phyloP scores from a whole-genome alignment of 2,113 vertebrate genomes.

The Kryptolebias marmoratus region DNA sequence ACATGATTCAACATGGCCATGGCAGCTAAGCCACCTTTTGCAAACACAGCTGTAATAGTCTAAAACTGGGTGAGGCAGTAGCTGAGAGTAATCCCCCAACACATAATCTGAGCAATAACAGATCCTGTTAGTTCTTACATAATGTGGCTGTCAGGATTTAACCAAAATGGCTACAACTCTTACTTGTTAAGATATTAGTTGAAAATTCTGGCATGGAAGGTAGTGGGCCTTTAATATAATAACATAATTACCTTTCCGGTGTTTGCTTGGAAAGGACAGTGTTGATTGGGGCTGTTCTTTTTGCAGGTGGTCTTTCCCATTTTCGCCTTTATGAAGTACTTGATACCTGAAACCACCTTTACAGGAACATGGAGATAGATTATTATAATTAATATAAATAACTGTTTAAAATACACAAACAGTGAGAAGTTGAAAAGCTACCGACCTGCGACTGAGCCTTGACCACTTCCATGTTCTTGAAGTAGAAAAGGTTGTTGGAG shows the following conservation, averaged over 20 bases:
- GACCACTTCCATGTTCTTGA: conserved; percentile 67
- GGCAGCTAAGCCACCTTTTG: no score
- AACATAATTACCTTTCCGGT: neutral
- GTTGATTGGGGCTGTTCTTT: neutral
- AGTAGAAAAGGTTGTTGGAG: conserved; percentile 78
- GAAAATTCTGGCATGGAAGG: no score
- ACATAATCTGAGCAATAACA: no score
- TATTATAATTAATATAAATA: neutral
- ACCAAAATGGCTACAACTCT: no score
- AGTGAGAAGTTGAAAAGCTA: neutral
- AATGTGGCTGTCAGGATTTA: no score
- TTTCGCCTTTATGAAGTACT: neutral
- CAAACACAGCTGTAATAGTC: no score
- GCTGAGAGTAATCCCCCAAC: no score
- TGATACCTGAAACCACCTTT: neutral
- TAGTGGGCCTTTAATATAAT: neutral
- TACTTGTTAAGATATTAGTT: no score
- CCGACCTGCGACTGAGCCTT: conserved; percentile 81
- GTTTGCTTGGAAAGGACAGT: neutral
- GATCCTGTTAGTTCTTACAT: no score
- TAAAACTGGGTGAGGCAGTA: no score
- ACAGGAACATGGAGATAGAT: neutral
- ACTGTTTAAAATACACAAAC: neutral
- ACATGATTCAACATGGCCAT: no score
- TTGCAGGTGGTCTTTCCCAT: conserved; percentile 1